Evolutionary conservation across 2,797 vertebrate genomes (phyloP).

Genomic region (Craterocephalus amniculus): DNA sequence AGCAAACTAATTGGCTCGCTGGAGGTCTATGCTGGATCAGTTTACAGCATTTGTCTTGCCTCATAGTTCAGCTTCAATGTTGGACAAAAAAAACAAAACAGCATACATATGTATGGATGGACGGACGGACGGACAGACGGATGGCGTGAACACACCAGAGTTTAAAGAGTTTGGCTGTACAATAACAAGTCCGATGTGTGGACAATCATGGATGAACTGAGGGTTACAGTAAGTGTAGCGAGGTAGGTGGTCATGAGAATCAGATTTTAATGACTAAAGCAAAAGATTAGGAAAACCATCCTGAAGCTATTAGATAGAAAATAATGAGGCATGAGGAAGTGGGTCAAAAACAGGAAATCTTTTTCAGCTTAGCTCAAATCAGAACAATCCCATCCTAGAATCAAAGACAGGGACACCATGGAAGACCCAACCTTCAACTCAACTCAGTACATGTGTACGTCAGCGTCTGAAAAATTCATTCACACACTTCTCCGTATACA

Average conservation of each 20-base stretch:
- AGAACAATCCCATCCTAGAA: slow-evolving; percentile 11
- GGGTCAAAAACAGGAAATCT: slow-evolving; percentile 21
- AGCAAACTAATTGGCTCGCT: neutral
- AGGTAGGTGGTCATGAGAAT: neutral
- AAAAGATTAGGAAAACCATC: slow-evolving; percentile 6
- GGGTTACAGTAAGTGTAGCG: neutral
- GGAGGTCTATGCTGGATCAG: neutral
- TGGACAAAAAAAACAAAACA: too few relatives aligned
- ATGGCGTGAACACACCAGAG: neutral
- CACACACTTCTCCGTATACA: too few relatives aligned
- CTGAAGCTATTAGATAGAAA: slow-evolving; percentile 22
- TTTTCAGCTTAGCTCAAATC: neutral
- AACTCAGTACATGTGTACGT: neutral
- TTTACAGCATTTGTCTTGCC: neutral
- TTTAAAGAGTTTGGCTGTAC: slow-evolving; percentile 3
- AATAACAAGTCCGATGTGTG: slow-evolving; percentile 10
- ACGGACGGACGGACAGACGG: neutral
- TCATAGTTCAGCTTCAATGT: too few relatives aligned
- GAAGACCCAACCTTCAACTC: neutral
- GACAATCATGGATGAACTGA: neutral
- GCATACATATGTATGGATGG: too few relatives aligned
- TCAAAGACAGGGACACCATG: neutral
- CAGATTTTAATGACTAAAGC: neutral
- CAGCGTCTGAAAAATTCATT: neutral
- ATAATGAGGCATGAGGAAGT: slow-evolving; percentile 23